Evolutionary conservation across 1,140 invertebrate species (phyloP).

Genomic region (Drosophila nikananu): DNA sequence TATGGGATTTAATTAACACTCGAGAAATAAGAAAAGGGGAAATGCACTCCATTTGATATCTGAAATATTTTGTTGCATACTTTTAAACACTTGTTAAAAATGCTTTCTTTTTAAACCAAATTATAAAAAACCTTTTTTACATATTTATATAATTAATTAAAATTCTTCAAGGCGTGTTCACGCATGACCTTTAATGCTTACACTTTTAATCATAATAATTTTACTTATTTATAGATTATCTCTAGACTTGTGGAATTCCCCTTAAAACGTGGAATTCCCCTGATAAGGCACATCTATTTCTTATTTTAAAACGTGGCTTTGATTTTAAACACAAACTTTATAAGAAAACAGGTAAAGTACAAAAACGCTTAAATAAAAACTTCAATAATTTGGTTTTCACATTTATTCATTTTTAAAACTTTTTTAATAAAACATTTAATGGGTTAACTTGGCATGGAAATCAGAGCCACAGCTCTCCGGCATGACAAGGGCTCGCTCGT

Average conservation of each 20-base stretch:
- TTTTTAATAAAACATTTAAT: fast-evolving
- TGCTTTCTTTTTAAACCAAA: neutral
- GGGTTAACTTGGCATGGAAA: slow-evolving; percentile 18
- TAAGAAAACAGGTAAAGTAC: neutral
- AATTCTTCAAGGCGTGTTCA: no score
- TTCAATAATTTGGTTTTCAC: fast-evolving
- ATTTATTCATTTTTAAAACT: neutral
- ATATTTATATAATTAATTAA: no score
- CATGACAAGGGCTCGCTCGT: neutral
- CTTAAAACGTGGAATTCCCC: neutral
- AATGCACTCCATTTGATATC: neutral
- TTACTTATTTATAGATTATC: neutral
- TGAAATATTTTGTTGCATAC: neutral
- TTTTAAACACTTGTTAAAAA: neutral
- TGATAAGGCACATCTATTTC: neutral
- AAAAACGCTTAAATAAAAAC: neutral
- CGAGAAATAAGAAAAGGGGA: neutral
- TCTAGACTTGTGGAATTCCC: neutral
- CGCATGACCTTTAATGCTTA: neutral
- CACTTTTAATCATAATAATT: no score
- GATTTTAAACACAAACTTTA: neutral
- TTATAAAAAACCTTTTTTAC: no score
- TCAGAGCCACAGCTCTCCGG: neutral
- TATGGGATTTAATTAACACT: slow-evolving; percentile 1
- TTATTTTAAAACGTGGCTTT: neutral